phyloP scores from a whole-genome alignment of 2,113 vertebrate genomes.

The Speoplatyrhinus poulsoni region DNA sequence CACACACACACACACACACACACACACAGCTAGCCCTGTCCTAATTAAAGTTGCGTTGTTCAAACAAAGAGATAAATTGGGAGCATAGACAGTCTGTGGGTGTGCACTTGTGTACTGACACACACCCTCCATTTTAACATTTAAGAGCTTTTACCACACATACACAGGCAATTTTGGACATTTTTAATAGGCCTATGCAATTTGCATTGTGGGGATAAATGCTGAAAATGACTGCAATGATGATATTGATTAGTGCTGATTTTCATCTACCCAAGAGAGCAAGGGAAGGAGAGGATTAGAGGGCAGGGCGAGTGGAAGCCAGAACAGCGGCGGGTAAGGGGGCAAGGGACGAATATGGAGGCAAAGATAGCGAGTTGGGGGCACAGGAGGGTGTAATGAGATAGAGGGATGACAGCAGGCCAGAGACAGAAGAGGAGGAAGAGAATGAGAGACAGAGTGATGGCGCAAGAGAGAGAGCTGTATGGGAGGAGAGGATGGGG shows the following conservation, averaged over 20 bases:
- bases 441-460: neutral
- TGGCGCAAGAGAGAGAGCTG: neutral
- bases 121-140: conserved; percentile 35
- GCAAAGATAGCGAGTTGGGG: neutral
- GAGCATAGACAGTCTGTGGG: conserved; percentile 57
- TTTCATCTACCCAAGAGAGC: conserved; percentile 27
- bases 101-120: conserved; percentile 35
- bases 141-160: conserved; percentile 38
- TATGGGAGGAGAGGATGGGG: neutral
- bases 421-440: neutral
- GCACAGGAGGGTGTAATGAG: neutral
- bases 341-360: neutral
- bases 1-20: conserved; percentile 8
- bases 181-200: conserved; percentile 12
- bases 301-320: neutral
- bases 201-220: conserved; percentile 30
- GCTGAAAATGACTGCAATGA: conserved; percentile 36
- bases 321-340: neutral
- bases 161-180: neutral
- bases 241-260: conserved; percentile 44
- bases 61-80: conserved; percentile 69
- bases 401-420: neutral
- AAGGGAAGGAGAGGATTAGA: conserved; percentile 1
- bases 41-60: conserved; percentile 71
- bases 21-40: conserved; percentile 45